These are phyloP conservation scores for Eupithecia tripunctaria DNA, from an alignment of 2,888 invertebrate species.

Conservation along the genomic window DNA sequence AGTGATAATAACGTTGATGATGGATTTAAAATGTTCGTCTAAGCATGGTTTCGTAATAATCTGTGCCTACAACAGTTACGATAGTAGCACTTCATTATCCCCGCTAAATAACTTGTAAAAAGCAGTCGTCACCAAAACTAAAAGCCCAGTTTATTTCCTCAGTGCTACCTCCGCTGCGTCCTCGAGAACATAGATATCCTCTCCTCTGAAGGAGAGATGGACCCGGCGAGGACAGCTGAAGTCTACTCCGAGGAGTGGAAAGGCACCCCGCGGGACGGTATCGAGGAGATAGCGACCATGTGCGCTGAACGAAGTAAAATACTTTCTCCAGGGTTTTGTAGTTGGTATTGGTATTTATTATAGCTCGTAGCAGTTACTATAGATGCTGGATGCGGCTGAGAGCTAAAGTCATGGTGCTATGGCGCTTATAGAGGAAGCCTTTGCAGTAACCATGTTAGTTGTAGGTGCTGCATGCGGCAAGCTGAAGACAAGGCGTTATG, in stretches of 20 bases:
- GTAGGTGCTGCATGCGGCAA: background rate
- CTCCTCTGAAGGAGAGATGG: slow-evolving; percentile 71
- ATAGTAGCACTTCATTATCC: too few relatives aligned
- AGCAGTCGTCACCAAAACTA: too few relatives aligned
- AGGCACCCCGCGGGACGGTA: slow-evolving; percentile 54
- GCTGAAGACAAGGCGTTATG: background rate
- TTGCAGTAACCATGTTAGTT: too few relatives aligned
- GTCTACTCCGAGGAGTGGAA: slow-evolving; percentile 60
- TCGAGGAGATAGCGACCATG: slow-evolving; percentile 59
- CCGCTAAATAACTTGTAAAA: too few relatives aligned
- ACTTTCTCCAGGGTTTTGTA: slow-evolving; percentile 23
- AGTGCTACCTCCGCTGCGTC: slow-evolving; percentile 84
- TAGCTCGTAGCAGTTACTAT: background rate
- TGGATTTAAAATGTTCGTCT: too few relatives aligned
- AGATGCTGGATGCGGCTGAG: too few relatives aligned
- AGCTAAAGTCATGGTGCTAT: background rate
- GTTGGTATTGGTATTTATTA: slow-evolving; percentile 1
- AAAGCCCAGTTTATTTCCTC: slow-evolving; percentile 5
- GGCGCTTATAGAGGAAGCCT: background rate
- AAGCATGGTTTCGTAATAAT: too few relatives aligned
- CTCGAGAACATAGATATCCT: slow-evolving; percentile 76
- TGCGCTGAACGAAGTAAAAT: slow-evolving; percentile 69
- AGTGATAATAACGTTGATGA: too few relatives aligned
- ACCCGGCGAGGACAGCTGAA: slow-evolving; percentile 66
- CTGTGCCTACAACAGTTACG: too few relatives aligned